These are phyloP conservation scores for Vidua chalybeata DNA, from an alignment of 2,113 vertebrate species.

Conservation along the genomic window DNA sequence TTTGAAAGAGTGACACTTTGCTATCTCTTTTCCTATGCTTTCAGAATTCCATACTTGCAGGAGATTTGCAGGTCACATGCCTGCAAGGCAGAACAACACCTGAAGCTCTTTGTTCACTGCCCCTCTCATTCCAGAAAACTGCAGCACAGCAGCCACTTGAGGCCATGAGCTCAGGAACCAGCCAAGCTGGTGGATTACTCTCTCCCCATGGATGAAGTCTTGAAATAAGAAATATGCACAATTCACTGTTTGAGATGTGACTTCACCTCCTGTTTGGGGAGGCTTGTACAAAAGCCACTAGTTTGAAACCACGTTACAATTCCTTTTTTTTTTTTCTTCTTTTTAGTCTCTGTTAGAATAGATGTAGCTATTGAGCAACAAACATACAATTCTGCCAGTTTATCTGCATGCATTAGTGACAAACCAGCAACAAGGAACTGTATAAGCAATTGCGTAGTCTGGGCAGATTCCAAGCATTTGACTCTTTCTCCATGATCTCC, in stretches of 20 bases:
- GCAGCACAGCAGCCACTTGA: neutral
- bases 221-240: neutral
- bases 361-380: neutral
- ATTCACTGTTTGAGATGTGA: neutral
- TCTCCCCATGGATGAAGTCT: neutral
- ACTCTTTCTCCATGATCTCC: neutral
- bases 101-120: neutral
- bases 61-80: neutral
- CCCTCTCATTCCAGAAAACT: neutral
- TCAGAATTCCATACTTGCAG: neutral
- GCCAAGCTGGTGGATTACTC: neutral
- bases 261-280: neutral
- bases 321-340: neutral
- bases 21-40: neutral
- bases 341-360: neutral
- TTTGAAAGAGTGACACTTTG: neutral
- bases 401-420: neutral
- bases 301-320: neutral
- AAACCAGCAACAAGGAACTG: neutral
- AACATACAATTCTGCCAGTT: neutral
- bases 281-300: neutral
- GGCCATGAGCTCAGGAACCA: neutral
- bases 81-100: neutral
- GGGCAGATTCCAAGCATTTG: neutral
- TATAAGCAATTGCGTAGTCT: neutral